phyloP scores from a whole-genome alignment of 2,797 vertebrate genomes.

The Sciurus carolinensis region DNA sequence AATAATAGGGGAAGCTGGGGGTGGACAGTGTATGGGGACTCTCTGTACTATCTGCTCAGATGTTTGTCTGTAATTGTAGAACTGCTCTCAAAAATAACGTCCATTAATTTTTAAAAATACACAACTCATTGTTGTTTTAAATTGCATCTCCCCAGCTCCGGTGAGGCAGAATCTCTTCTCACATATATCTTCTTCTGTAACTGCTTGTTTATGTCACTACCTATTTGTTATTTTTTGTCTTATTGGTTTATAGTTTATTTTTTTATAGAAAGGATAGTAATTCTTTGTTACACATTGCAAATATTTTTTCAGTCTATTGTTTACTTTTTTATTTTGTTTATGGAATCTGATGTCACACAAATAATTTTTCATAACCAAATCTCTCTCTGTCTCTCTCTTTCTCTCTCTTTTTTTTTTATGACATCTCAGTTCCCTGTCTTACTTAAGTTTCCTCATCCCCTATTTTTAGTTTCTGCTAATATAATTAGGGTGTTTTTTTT shows the following conservation, averaged over 20 bases:
- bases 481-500: background rate
- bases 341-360: background rate
- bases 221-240: slow-evolving; percentile 11
- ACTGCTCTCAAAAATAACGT: background rate
- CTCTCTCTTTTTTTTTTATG: background rate
- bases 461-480: slow-evolving; percentile 55
- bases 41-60: background rate
- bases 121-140: background rate
- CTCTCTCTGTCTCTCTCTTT: background rate
- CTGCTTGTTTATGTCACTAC: background rate
- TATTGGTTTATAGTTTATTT: background rate
- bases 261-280: background rate
- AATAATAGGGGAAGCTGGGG: background rate
- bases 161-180: background rate
- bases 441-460: background rate
- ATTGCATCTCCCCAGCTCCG: background rate
- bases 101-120: background rate
- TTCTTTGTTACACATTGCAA: background rate
- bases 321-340: slow-evolving; percentile 47
- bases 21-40: background rate
- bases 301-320: background rate
- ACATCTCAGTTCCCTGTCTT: slow-evolving; percentile 1
- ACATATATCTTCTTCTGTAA: background rate
- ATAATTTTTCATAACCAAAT: slow-evolving; percentile 6
- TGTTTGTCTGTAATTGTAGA: background rate